Evolutionary conservation across 2,888 invertebrate species (phyloP), one percentile per base, ranked within the genome.

Genomic region (Phyllotreta cruciferae): DNA sequence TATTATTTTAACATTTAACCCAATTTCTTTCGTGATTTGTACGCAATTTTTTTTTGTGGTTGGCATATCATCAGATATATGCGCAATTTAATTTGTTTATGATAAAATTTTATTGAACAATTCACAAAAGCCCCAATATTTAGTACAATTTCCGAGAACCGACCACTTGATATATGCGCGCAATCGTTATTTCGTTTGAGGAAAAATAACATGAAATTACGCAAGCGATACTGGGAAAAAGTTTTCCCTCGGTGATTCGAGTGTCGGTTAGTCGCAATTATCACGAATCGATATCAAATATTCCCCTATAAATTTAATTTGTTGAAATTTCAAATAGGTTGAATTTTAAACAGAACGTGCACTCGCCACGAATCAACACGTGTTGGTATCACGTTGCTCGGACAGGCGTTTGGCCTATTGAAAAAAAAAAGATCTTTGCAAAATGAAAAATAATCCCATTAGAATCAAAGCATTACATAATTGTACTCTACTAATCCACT

Each of bases 301-400:
- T 3, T 24, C 24, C 2, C 24, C 24, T 24, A 24, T 24, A 24
- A 24, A 24, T 24, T 24, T 4, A 24, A 24, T 24, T 24, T 24
- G 24, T 24, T 24, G 24, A 24, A 24, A 24, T 24, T 24, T 24
- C 24, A 4, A 24, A 24, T 24, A 24, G 24, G 24, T 24, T 1
- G 24, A 24, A 24, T 24, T 10, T 6, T 9, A 34, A 50, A 56
- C 64, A 64, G n/a, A n/a, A n/a, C 63, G 65, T 42, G 36, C 56
- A 52, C 39, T 53, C 47, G 38, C 64, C 24, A 4, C 24, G 24
- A 24, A 24, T 24, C 24, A 24, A 56, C 72, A 72, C 72, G 71
- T 72, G 72, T 66, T 66, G 7, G 6, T 14, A 65, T 70, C 72
- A 72, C 71, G 72, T 72, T 71, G 71, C 61, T 38, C 42, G 63